phyloP scores from a whole-genome alignment of 2,888 invertebrate species.

The Mantis religiosa region DNA sequence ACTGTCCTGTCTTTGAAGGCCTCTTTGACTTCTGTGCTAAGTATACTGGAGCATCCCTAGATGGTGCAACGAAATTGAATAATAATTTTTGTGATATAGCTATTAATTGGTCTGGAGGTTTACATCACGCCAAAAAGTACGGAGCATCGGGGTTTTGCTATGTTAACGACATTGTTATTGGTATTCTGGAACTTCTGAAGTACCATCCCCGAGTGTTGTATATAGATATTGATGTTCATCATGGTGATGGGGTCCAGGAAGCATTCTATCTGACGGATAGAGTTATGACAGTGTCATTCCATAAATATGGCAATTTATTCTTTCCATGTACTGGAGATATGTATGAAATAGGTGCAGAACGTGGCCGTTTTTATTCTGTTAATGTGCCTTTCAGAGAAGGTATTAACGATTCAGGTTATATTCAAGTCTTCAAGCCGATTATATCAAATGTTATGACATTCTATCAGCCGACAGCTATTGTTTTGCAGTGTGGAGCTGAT shows the following conservation, averaged over 20 bases:
- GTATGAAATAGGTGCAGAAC: constrained; percentile 96
- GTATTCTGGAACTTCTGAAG: constrained; percentile 89
- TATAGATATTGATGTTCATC: constrained; percentile 98
- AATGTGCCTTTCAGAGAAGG: constrained; percentile 98
- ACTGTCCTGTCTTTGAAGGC: constrained; percentile 93
- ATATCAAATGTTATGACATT: constrained; percentile 93
- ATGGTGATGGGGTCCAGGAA: constrained; percentile 95
- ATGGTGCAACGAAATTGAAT: constrained; percentile 94
- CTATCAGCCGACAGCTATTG: constrained; percentile 94
- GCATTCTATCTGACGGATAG: constrained; percentile 95
- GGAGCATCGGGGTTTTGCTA: constrained; percentile 99
- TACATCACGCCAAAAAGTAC: constrained; percentile 99
- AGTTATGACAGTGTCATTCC: constrained; percentile 99
- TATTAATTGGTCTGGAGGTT: constrained; percentile 97
- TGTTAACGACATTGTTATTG: constrained; percentile 98
- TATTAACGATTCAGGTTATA: constrained; percentile 89
- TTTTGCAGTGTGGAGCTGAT: constrained; percentile 97
- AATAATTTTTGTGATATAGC: constrained; percentile 95
- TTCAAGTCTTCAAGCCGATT: constrained; percentile 91
- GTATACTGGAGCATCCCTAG: constrained; percentile 97
- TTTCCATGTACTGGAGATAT: constrained; percentile 99
- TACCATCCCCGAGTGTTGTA: constrained; percentile 93
- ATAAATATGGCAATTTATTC: constrained; percentile 96
- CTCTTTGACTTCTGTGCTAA: constrained; percentile 96
- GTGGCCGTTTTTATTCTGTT: constrained; percentile 93